Evolutionary conservation across 1,140 invertebrate genomes (phyloP), one percentile per base, ranked within the genome.

Genomic region (Papilio dardanus): DNA sequence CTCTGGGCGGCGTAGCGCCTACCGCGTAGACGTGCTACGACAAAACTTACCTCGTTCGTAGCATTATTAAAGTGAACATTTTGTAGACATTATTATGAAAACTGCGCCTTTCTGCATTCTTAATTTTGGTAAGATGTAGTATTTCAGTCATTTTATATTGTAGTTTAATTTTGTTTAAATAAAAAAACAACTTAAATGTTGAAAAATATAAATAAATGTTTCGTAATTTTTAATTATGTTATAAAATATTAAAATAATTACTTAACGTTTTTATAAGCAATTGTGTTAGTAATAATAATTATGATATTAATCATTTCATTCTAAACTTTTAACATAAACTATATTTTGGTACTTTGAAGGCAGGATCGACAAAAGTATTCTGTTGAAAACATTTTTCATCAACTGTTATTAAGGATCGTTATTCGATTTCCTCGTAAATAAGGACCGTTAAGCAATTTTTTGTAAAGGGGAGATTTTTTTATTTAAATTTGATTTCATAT

Each of bases 1-100:
- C 86, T 78, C 81, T 81, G 50, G 71, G 74, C 79, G 77, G 77
- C 80, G 79, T 81, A 75, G 75, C 79, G 76, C 80, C 77, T 66
- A 69, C 68, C 54, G 62, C 79, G 78, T 76, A 68, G 8, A 42
- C 77, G 73, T 67, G 80, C 84, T 83, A 80, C 84, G 81, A 78
- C 30, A 74, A 65, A 78, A 78, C 76, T 82, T 78, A 62, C 31
- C 40, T 40, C 46, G 71, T 75, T 68, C 69, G 42, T 77, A 74
- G 46, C 19, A 19, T 19, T 12, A 35, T n/a, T 30, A 35, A 5
- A 33, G 30, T 67, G 16, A 35, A 66, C 12, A 67, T 14, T 7
- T 14, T 30, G 24, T 62, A 62, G 3, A 14, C 24, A 16, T 62
- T 62, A 24, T 8, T 3, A 58, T 28, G 10, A 62, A 62, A 14